Base-by-base conservation (phyloP, 35 echinoderm and acorn worm species). In the Apostichopus parvimensis region DNA sequence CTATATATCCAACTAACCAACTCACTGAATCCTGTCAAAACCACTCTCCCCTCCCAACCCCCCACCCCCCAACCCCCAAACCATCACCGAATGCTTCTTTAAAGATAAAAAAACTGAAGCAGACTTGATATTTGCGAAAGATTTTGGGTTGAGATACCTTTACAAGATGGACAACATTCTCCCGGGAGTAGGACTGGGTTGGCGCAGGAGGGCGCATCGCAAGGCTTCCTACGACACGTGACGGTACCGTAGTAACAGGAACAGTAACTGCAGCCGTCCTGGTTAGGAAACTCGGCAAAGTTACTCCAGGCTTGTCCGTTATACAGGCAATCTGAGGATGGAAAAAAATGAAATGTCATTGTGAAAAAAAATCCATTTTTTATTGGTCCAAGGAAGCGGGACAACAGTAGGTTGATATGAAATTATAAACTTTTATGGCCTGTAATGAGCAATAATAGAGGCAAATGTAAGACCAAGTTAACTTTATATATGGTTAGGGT, bases 121-220 rank as follows among this genome's bases (percentile, higher is more conserved):
- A 80, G 6, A n/a, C n/a, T 2, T 45, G 34, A 45, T 45, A 45
- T 45, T 45, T 45, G 34, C 34, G 34, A 4, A 0, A 45, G 34
- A 12, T 80, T 52, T 23, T 55, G 14, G 58, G 15, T 59, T 11
- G 9, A 54, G 9, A 88, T 83, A 94, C 93, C 97, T 85, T 79
- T 94, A 58, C 95, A 99, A 14, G 92, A 92, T 72, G 97, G 93
- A 78, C 97, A 99, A 53, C 97, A 99, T 57, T 92, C 80, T 78
- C 97, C 95, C 18, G 81, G 91, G 22, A 78, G 78, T 6, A 53
- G 57, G 17, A 93, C 88, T 17, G 91, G 91, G 53, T 93, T 45
- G n/a, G 59, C 24, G 54, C 97, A 99, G 62, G 86, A 53, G 1
- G 91, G 55, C 4, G 79, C 52, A 65, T 57, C 61, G 34, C 97